These are phyloP conservation scores for Pelodiscus sinensis DNA, from an alignment of 2,113 vertebrate genomes.

Conservation along the genomic window DNA sequence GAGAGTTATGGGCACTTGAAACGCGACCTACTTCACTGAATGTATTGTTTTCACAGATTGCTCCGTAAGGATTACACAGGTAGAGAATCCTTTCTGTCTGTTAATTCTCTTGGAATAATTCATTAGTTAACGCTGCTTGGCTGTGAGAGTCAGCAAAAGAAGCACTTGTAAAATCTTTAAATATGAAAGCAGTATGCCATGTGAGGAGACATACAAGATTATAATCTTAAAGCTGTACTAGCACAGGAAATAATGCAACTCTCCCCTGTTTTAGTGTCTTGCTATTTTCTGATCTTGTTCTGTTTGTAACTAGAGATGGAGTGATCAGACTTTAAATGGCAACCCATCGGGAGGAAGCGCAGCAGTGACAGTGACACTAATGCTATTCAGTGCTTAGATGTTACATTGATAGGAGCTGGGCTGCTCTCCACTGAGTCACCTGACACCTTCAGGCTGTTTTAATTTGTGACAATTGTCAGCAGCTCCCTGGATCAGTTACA, in stretches of 20 bases:
- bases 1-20: not conserved
- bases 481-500: not conserved
- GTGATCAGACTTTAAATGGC: not conserved
- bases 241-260: not conserved
- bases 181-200: not conserved
- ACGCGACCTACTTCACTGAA: not conserved
- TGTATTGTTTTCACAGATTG: not conserved
- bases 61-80: not conserved
- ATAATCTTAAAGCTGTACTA: not conserved
- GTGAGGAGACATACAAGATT: not conserved
- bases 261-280: not conserved
- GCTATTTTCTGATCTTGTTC: not conserved
- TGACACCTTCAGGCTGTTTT: not conserved
- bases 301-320: not conserved
- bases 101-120: not conserved
- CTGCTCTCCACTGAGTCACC: not conserved
- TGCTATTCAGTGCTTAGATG: not conserved
- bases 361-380: not conserved
- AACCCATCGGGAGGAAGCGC: not conserved
- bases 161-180: not conserved
- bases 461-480: not conserved
- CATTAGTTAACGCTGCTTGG: not conserved
- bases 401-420: not conserved
- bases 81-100: not conserved
- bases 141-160: not conserved